Conservation (phyloP, 2,888 invertebrate species). For the Trissoscelio sp. region DNA sequence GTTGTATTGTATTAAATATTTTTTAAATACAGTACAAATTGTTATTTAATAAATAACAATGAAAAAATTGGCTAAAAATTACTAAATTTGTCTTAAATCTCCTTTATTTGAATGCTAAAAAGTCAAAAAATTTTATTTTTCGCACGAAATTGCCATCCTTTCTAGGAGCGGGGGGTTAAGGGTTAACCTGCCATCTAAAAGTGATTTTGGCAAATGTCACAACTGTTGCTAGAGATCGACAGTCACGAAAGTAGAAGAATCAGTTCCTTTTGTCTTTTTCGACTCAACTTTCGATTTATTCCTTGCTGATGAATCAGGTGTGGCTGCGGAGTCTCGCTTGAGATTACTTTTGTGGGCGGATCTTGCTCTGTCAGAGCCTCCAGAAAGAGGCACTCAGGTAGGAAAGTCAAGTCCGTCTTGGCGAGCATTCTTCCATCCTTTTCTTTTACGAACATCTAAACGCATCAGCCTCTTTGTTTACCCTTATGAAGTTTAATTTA, state of each 20-base stretch:
- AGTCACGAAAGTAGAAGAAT: constrained; percentile 31
- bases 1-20: too few species aligned
- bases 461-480: constrained; percentile 28
- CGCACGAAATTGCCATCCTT: too few species aligned
- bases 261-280: constrained; percentile 73
- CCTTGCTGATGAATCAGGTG: constrained; percentile 82
- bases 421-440: constrained; percentile 35
- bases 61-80: too few species aligned
- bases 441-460: neutral
- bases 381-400: constrained; percentile 73
- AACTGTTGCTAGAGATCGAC: constrained; percentile 37
- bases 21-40: too few species aligned
- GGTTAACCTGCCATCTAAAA: too few species aligned
- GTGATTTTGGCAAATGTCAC: constrained; percentile 35
- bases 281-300: constrained; percentile 79
- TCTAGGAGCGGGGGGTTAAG: too few species aligned
- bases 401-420: constrained; percentile 60
- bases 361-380: constrained; percentile 82
- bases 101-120: too few species aligned
- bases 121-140: too few species aligned
- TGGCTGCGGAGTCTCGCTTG: constrained; percentile 75
- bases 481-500: constrained; percentile 63
- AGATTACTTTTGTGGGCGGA: constrained; percentile 84
- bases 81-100: too few species aligned
- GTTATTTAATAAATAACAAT: too few species aligned